phyloP scores from a whole-genome alignment of 2,113 vertebrate genomes.

The Erythrocebus patas region DNA sequence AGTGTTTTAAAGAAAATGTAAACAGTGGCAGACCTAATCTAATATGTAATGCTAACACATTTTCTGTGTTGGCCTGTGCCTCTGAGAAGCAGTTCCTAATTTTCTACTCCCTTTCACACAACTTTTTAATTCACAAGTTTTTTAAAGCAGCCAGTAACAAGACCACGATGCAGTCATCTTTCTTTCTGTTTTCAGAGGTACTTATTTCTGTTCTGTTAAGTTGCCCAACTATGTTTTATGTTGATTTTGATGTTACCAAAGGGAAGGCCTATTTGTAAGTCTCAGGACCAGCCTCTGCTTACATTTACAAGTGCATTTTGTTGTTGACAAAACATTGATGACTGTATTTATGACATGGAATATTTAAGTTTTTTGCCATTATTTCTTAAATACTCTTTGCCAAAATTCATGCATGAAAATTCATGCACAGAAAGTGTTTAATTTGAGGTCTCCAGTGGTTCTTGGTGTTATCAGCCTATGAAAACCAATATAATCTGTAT shows the following conservation, averaged over 20 bases:
- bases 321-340: background rate
- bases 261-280: background rate
- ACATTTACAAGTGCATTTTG: background rate
- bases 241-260: conserved; percentile 18
- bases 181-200: background rate
- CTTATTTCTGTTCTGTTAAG: background rate
- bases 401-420: conserved; percentile 24
- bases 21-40: background rate
- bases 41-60: background rate
- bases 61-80: background rate
- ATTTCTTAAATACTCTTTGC: conserved; percentile 43
- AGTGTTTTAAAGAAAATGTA: background rate
- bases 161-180: background rate
- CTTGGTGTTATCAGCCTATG: background rate
- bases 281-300: background rate
- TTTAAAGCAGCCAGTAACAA: background rate
- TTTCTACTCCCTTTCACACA: conserved; percentile 16
- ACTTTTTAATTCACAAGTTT: background rate
- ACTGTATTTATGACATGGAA: background rate
- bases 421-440: background rate
- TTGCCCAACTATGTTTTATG: background rate
- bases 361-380: background rate
- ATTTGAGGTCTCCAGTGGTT: conserved; percentile 16
- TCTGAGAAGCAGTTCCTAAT: background rate
- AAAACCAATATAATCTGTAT: background rate